phyloP scores from a whole-genome alignment of 2,113 vertebrate genomes.

The Sapayoa aenigma region DNA sequence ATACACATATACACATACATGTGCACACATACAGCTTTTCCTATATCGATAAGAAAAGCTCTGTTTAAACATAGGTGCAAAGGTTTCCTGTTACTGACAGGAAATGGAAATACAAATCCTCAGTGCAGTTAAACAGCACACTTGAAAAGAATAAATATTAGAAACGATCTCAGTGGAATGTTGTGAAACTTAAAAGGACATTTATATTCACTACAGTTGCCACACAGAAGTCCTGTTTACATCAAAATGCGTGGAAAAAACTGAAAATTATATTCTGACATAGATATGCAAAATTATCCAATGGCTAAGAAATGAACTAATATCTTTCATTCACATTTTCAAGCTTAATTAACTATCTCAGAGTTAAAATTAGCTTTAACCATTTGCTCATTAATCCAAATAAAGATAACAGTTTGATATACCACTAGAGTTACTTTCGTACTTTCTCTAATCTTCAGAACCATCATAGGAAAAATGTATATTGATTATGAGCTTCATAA shows the following conservation, averaged over 20 bases:
- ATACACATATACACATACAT: too few relatives aligned
- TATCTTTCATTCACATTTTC: background rate
- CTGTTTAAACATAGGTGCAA: background rate
- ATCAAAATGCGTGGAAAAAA: slow-evolving; percentile 1
- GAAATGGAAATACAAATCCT: background rate
- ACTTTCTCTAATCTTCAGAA: slow-evolving; percentile 14
- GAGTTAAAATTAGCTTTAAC: slow-evolving; percentile 6
- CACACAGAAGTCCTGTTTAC: background rate
- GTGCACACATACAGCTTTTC: background rate
- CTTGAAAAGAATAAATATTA: background rate
- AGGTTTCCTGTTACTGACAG: background rate
- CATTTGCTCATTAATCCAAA: background rate
- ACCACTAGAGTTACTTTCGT: background rate
- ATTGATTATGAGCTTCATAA: background rate
- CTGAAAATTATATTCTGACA: background rate
- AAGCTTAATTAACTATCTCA: slow-evolving; percentile 25
- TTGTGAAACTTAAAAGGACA: background rate
- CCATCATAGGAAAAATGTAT: background rate
- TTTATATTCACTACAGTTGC: background rate
- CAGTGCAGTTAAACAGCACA: background rate
- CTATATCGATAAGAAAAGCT: background rate
- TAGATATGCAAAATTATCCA: background rate
- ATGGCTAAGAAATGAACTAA: background rate
- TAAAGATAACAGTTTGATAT: background rate
- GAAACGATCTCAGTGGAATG: background rate